phyloP scores from a whole-genome alignment of 2,797 vertebrate species.

The Podargus strigoides region DNA sequence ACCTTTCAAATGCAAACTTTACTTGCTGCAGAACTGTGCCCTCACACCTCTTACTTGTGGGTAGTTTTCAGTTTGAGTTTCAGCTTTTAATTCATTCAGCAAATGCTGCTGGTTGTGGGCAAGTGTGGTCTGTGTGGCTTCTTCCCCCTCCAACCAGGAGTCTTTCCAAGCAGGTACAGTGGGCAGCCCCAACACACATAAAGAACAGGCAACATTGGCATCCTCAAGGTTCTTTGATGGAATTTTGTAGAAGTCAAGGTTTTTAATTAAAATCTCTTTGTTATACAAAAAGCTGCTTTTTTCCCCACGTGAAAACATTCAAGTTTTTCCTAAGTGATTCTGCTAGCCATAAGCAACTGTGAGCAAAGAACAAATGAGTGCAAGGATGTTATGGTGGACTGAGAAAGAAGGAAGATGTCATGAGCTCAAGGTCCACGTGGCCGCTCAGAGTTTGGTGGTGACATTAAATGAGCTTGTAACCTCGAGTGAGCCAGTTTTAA shows the following conservation, averaged over 20 bases:
- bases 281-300: neutral
- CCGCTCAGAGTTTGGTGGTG: neutral
- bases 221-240: neutral
- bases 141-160: neutral
- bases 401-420: neutral
- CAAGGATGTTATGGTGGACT: neutral
- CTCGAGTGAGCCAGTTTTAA: neutral
- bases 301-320: accelerated
- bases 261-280: neutral
- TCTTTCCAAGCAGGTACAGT: neutral
- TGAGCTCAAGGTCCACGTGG: neutral
- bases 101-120: neutral
- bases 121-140: neutral
- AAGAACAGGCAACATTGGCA: neutral
- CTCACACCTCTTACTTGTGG: neutral
- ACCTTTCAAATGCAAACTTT: neutral
- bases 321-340: accelerated
- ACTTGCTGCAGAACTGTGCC: neutral
- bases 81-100: neutral
- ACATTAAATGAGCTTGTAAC: neutral
- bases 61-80: neutral
- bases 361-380: neutral
- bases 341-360: neutral
- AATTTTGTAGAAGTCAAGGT: neutral
- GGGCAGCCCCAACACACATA: accelerated